Conservation (phyloP, 2,888 invertebrate genomes). For the Chymomyza amoena region DNA sequence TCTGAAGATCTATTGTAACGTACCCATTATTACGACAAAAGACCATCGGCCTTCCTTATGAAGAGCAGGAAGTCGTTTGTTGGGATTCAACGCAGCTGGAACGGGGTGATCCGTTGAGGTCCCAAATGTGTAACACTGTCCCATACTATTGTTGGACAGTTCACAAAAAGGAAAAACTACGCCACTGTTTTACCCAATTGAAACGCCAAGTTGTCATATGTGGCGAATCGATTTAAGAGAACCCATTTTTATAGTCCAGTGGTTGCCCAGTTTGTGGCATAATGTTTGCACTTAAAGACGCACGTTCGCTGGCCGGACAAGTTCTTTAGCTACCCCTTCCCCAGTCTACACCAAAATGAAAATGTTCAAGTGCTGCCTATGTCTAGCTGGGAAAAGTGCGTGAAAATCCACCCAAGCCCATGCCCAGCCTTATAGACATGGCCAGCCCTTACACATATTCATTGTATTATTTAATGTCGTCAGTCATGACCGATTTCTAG, state of each 20-base stretch:
- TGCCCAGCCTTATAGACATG: neutral
- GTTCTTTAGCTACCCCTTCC: slow-evolving; percentile 4
- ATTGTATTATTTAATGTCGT: slow-evolving; percentile 56
- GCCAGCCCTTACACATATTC: slow-evolving; percentile 6
- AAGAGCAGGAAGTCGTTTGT: too few relatives aligned
- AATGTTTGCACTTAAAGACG: slow-evolving; percentile 3
- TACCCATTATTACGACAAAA: too few relatives aligned
- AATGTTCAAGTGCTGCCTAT: neutral
- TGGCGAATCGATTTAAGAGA: slow-evolving; percentile 40
- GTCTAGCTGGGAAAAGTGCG: neutral
- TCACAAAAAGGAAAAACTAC: too few relatives aligned
- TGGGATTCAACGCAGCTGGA: too few relatives aligned
- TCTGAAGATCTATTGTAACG: too few relatives aligned
- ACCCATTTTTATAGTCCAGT: slow-evolving; percentile 13
- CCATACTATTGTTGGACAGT: too few relatives aligned
- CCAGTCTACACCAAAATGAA: neutral
- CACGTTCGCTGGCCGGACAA: neutral
- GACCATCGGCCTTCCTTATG: too few relatives aligned
- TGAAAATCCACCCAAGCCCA: neutral
- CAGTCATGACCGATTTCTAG: slow-evolving; percentile 59
- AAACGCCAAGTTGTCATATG: slow-evolving; percentile 40
- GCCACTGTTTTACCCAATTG: slow-evolving; percentile 14
- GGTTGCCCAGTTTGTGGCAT: neutral
- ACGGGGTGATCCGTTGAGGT: too few relatives aligned
- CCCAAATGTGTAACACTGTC: too few relatives aligned